phyloP scores from a whole-genome alignment of 2,888 invertebrate species.

The Sialis lutaria region DNA sequence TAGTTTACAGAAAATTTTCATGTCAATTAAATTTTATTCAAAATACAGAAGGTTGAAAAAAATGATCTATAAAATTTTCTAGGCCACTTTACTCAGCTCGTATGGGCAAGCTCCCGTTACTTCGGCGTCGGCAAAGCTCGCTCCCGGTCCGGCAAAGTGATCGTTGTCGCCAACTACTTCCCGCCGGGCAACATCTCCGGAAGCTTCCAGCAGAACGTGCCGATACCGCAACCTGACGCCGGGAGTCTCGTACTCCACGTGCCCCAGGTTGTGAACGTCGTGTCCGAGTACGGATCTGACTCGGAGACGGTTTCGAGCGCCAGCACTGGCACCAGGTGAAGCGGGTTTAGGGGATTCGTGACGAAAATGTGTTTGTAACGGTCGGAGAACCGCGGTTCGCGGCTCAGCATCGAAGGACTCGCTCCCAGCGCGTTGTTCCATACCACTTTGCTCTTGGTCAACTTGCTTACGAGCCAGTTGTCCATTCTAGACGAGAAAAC shows the following conservation, averaged over 20 bases:
- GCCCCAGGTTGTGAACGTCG: slow-evolving; percentile 7
- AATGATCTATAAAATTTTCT: slow-evolving; percentile 12
- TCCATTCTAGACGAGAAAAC: too few relatives aligned
- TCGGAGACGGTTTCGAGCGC: slow-evolving; percentile 6
- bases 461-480: too few relatives aligned
- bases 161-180: slow-evolving; percentile 71
- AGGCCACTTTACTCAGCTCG: slow-evolving; percentile 79
- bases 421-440: too few relatives aligned
- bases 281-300: slow-evolving; percentile 3
- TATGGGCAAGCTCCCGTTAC: slow-evolving; percentile 59
- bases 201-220: slow-evolving; percentile 58
- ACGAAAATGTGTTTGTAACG: too few relatives aligned
- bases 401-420: too few relatives aligned
- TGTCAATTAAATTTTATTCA: too few relatives aligned
- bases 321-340: slow-evolving; percentile 6
- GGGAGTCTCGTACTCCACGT: slow-evolving; percentile 26
- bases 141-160: slow-evolving; percentile 57
- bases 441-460: too few relatives aligned
- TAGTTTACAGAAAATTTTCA: too few relatives aligned
- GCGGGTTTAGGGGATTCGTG: background rate
- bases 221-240: slow-evolving; percentile 49
- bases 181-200: slow-evolving; percentile 66
- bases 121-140: slow-evolving; percentile 71
- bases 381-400: too few relatives aligned
- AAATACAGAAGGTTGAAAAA: too few relatives aligned